A percentile compares a stretch with the other conserved stretches of the same genome.
These are phyloP conservation scores for Idaea biselata DNA, from an alignment of 2,888 invertebrate species.

Conservation along the genomic window DNA sequence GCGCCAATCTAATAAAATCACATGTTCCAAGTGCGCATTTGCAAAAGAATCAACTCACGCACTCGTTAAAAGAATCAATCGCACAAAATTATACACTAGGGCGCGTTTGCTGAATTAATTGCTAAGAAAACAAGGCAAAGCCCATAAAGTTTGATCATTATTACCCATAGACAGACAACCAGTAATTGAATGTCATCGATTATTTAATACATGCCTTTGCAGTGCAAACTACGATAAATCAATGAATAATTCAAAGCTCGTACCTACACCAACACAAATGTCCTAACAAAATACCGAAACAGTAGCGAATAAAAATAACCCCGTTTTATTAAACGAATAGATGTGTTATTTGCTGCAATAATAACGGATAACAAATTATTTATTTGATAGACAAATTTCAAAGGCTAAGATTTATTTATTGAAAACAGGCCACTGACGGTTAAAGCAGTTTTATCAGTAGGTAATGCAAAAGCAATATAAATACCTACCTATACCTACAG, in stretches of 20 bases:
- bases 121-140: slow-evolving; percentile 6
- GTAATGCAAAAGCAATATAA: too few relatives aligned
- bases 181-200: slow-evolving; percentile 31
- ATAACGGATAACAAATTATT: background rate
- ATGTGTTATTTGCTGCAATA: background rate
- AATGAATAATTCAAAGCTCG: slow-evolving; percentile 37
- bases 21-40: background rate
- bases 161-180: slow-evolving; percentile 17
- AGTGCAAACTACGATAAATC: slow-evolving; percentile 24
- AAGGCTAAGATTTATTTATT: background rate
- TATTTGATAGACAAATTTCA: background rate
- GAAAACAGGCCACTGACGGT: background rate
- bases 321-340: background rate
- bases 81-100: background rate
- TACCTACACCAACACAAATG: slow-evolving; percentile 8
- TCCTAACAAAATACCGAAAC: slow-evolving; percentile 11
- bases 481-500: background rate
- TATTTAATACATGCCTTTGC: slow-evolving; percentile 31
- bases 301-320: background rate
- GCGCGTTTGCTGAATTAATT: background rate
- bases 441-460: background rate
- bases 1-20: too few relatives aligned
- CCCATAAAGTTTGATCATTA: slow-evolving; percentile 10
- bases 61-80: background rate
- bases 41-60: background rate